Conservation (phyloP, 2,113 vertebrate genomes). For the Oncorhynchus tshawytscha region DNA sequence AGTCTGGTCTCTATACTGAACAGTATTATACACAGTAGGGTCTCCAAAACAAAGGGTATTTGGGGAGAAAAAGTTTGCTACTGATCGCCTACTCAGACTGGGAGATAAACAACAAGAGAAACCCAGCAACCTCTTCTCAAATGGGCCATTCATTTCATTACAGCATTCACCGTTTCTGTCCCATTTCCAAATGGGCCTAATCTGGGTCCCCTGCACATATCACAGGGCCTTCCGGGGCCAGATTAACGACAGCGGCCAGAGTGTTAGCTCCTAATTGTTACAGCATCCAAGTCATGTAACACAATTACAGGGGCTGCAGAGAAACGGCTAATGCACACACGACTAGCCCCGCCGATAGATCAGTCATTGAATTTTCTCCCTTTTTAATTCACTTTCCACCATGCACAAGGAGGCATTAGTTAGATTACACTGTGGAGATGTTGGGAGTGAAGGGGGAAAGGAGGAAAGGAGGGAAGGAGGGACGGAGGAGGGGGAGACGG, state of each 20-base stretch:
- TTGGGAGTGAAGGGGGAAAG: too few species aligned
- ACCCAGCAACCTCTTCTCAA: too few species aligned
- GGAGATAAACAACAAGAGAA: too few species aligned
- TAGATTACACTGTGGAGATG: slow-evolving; percentile 70
- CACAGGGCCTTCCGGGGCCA: slow-evolving; percentile 18
- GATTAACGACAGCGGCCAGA: slow-evolving; percentile 53
- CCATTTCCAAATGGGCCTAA: background rate
- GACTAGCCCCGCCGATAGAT: slow-evolving; percentile 73
- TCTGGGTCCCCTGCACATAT: background rate
- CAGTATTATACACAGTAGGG: too few species aligned
- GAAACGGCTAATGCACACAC: slow-evolving; percentile 72
- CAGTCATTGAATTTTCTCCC: slow-evolving; percentile 79
- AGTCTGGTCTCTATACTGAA: too few species aligned
- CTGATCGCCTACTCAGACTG: too few species aligned
- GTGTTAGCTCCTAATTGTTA: slow-evolving; percentile 75
- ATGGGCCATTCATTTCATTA: background rate
- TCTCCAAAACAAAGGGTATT: too few species aligned
- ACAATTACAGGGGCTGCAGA: slow-evolving; percentile 73
- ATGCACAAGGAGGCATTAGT: slow-evolving; percentile 77
- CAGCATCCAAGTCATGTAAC: slow-evolving; percentile 77
- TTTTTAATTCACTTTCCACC: slow-evolving; percentile 79
- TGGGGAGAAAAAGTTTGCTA: too few species aligned
- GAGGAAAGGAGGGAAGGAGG: too few species aligned
- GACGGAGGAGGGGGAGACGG: background rate
- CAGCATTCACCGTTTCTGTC: background rate